Evolutionary conservation across 2,888 invertebrate species (phyloP), one percentile per base, ranked within the genome.

Genomic region (Leucania comma): DNA sequence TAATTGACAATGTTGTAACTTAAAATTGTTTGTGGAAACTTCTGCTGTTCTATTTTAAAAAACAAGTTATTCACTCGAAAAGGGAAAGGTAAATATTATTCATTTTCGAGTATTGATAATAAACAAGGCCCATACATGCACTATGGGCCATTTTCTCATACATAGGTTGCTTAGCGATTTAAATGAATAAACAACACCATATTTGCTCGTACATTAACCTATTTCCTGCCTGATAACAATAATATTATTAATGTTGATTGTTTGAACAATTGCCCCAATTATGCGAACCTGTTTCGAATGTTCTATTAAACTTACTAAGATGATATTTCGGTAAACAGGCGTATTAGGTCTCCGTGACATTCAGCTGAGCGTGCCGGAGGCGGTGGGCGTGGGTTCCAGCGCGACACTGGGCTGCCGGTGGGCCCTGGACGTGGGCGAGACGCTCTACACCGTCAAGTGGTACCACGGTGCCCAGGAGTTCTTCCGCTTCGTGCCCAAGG

Each of bases 391-490:
- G 66, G 97, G 97, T 71, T 96, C 97, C 64, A 97, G 97, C 59
- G 97, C 98, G 46, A 97, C 97, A 38, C 96, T 98, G 76, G 97
- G 97, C 83, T 98, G 98, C 91, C 96, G 96, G 72, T 98, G 97
- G 96, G 96, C 98, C 84, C 94, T 98, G 70, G 97, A 97, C 89
- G 96, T 97, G 8, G 95, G 95, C 8, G 97, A 98, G 82, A 96
- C 97, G 12, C 95, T 98, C 10, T 98, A 98, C 93, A 97, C 98
- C 48, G 97, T 98, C 82, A 98, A 98, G 93, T 98, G 98, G 98
- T 98, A 98, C 95, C 98, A 97, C 90, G 97, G 98, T 2, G 93
- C 96, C 12, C 96, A 97, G 82, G 98, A 98, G 92, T 98, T 98
- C 96, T 98, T 97, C 95, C 96, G 98, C 83, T 98, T 97, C 90